A percentile compares a stretch with the other conserved stretches of the same genome.
These are phyloP conservation scores for Aporophyla nigra DNA, from an alignment of 2,888 invertebrate species.

Conservation along the genomic window DNA sequence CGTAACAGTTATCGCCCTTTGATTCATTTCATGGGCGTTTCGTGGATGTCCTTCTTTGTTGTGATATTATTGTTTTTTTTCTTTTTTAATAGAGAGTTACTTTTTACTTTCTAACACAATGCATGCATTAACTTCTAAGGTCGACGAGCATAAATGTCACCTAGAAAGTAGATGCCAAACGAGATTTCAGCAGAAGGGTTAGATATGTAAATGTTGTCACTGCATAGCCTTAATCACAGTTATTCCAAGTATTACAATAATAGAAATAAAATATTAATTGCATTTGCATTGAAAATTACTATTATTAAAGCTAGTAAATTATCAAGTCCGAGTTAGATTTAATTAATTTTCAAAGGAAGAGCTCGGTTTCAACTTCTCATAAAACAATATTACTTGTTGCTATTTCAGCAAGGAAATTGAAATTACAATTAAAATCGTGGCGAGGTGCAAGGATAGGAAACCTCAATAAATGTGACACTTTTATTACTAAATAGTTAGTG, in stretches of 20 bases:
- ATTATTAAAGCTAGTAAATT: slow-evolving; percentile 16
- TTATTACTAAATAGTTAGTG: slow-evolving; percentile 3
- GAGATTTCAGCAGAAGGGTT: neutral
- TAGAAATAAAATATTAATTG: slow-evolving; percentile 11
- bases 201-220: slow-evolving; percentile 8
- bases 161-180: neutral
- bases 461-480: neutral
- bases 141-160: neutral
- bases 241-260: neutral
- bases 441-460: slow-evolving; percentile 1
- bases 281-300: slow-evolving; percentile 7
- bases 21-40: slow-evolving; percentile 53
- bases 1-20: slow-evolving; percentile 60
- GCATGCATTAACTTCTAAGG: neutral
- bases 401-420: slow-evolving; percentile 5
- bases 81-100: neutral
- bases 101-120: neutral
- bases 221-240: neutral
- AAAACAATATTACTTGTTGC: slow-evolving; percentile 20
- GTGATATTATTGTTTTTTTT: slow-evolving; percentile 36
- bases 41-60: slow-evolving; percentile 58
- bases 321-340: neutral
- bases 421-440: slow-evolving; percentile 6
- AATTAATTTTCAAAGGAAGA: slow-evolving; percentile 36
- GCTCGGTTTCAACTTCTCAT: slow-evolving; percentile 16